Base-by-base conservation (phyloP, 2,797 vertebrate species). In the Rhinophrynus dorsalis region DNA sequence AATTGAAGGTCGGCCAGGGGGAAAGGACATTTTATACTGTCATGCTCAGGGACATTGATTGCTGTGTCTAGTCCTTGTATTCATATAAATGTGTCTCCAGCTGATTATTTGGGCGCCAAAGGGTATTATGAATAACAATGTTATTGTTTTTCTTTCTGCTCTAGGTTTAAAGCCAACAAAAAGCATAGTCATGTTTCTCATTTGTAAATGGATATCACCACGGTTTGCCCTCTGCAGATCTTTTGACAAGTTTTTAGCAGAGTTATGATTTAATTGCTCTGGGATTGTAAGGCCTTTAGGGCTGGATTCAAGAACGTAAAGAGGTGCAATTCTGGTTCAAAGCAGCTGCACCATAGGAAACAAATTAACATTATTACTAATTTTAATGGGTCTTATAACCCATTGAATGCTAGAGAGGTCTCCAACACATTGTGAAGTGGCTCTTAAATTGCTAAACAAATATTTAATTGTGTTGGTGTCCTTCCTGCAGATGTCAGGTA, bases 41-140 rank as follows among this genome's bases (percentile, higher is more conserved):
- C 58, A 35, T 42, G 38, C 42, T 35, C 60, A 65, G 33, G 24
- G 42, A 32, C 60, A 71, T 57, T 40, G 51, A 56, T 30, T 63
- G 21, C 17, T 23, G 5, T 30, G 48, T 40, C 45, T 61, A 26
- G 5, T 44, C 21, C 9, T 18, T 15, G 17, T 30, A 17, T 33
- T 52, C 15, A 3, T 2, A 42, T 54, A 12, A 44, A 52, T 33
- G 23, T 40, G 30, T 38, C 32, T 63, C 50, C 7, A 5, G 15
- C 17, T 70, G 11, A 45, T 58, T 29, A 32, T 64, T 38, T 35
- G 68, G 50, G 11, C 29, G 17, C 30, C 38, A 21, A 29, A 26
- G 29, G 20, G 29, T 42, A 47, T 29, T 44, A 55, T n/a, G 56
- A 67, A 40, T 26, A 47, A 38, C n/a, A 55, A 63, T 62, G 2